Evolutionary conservation across 2,113 vertebrate species (phyloP), one percentile per base, ranked within the genome.

Genomic region (Thymallus thymallus): DNA sequence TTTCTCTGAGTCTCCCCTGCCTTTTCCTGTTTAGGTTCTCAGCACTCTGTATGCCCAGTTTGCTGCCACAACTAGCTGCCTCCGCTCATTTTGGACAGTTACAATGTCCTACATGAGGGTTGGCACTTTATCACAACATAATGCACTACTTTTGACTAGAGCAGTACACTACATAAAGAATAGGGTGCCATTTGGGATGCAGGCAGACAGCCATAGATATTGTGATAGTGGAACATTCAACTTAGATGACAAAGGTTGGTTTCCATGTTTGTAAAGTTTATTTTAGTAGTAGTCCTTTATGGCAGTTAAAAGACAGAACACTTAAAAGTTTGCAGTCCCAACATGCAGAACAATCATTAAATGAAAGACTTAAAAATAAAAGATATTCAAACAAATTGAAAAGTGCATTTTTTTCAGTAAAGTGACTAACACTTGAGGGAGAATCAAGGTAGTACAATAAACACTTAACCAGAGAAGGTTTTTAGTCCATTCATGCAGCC

Each of bases 291-390:
- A 91, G 90, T 91, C 90, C 85, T 91, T 92, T 87, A 90, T 91
- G 91, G 91, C 95, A 96, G 94, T 94, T 94, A 92, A 94, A 95
- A 94, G 95, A 97, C 95, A 92, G 91, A 94, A 96, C 95, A 95
- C 92, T 94, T 95, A 97, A 93, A 96, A 94, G 93, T 90, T 93
- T 93, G 94, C 94, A 95, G 94, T 95, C 96, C 92, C 94, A 92
- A 96, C 98, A 98, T 99, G 97, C 98, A 97, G 94, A 95, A 96
- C 94, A 95, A 96, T 96, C 93, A 94, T 82, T 75, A 92, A 95
- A 94, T 91, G 84, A 46, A 87, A 73, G 68, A 89, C 76, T 56
- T 69, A 71, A 87, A 86, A 86, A 86, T 91, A 93, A 26, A 87
- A 75, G 87, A 88, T 83, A 86, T 87, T 80, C 84, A 93, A 94